A percentile compares a stretch with the other conserved stretches of the same genome.
Conservation (phyloP, 1,140 invertebrate species). For the Brachionus manjavacas region DNA sequence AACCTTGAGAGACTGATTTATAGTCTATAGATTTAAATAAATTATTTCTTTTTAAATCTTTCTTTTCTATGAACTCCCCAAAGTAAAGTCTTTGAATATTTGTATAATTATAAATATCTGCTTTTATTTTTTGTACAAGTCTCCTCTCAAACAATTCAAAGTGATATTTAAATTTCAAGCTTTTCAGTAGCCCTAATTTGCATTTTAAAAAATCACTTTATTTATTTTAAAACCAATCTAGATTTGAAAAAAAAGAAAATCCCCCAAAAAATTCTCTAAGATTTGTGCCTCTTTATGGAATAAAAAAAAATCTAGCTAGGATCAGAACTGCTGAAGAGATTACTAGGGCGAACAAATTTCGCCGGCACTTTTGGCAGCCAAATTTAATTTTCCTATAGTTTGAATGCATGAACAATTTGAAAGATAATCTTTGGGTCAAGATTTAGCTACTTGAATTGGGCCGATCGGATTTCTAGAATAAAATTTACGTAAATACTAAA, state of each 20-base stretch:
- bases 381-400: background rate
- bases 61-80: background rate
- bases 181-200: background rate
- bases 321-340: too few species aligned
- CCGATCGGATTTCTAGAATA: background rate
- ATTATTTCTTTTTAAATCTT: background rate
- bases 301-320: background rate
- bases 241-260: background rate
- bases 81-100: background rate
- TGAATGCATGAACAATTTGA: background rate
- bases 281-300: too few species aligned
- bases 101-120: background rate
- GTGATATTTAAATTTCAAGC: background rate
- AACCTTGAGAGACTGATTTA: background rate
- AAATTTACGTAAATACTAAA: slow-evolving; percentile 6
- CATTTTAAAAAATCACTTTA: background rate
- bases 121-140: background rate
- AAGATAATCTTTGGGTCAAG: background rate
- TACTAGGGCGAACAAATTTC: too few species aligned
- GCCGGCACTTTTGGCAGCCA: background rate
- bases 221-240: background rate
- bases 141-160: background rate
- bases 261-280: background rate
- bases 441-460: background rate
- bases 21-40: background rate